phyloP scores from a whole-genome alignment of 2,888 invertebrate genomes.

The Drosophila hawaiiensis region DNA sequence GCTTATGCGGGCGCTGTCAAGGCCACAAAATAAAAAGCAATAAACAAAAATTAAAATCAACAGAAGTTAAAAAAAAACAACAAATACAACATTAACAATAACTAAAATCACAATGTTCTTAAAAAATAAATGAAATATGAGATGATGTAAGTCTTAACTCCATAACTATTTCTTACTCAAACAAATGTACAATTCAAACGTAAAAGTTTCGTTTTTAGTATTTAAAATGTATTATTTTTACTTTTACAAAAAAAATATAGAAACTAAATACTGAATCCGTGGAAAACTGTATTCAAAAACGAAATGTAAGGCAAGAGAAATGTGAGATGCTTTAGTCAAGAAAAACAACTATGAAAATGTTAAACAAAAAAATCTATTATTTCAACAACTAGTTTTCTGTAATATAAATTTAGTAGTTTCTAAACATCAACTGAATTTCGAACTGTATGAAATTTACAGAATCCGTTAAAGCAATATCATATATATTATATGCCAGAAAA shows the following conservation, averaged over 20 bases:
- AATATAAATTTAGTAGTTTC: background rate
- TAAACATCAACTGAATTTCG: background rate
- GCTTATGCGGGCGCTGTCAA: slow-evolving; percentile 51
- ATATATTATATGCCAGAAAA: background rate
- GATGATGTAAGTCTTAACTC: too few relatives aligned
- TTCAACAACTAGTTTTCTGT: background rate
- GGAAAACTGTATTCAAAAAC: background rate
- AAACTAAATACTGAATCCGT: background rate
- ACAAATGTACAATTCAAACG: background rate
- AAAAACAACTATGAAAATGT: background rate
- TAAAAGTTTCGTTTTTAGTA: background rate
- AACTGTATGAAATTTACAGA: background rate
- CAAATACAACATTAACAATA: background rate
- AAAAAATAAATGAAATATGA: background rate
- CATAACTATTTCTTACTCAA: too few relatives aligned
- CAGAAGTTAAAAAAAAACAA: background rate
- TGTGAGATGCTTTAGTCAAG: background rate
- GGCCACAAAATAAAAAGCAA: slow-evolving; percentile 25
- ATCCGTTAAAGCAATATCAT: background rate
- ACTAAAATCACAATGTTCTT: background rate
- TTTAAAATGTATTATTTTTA: background rate
- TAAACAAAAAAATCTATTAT: background rate
- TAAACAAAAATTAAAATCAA: slow-evolving; percentile 8
- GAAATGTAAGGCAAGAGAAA: background rate
- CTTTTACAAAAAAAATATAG: background rate